Evolutionary conservation across 1,140 invertebrate genomes (phyloP).

Genomic region (Stenopsyche tienmushanensis): DNA sequence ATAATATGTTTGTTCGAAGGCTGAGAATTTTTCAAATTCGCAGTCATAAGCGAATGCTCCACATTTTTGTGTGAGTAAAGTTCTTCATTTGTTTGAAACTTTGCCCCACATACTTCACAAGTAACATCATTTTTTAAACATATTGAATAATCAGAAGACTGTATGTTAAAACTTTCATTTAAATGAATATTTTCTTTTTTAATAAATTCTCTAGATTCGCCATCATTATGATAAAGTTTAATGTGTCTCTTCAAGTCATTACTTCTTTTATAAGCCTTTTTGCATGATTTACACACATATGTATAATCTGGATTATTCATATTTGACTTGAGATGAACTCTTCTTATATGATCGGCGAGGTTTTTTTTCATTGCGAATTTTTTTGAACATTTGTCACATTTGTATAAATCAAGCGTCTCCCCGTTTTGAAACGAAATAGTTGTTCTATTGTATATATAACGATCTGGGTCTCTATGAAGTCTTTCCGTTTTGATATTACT

Average conservation of each 20-base stretch:
- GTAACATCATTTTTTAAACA: too few relatives aligned
- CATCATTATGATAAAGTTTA: constrained; percentile 7
- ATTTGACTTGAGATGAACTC: constrained; percentile 10
- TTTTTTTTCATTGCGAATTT: constrained; percentile 9
- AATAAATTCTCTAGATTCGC: too few relatives aligned
- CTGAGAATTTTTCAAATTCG: too few relatives aligned
- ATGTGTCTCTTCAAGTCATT: constrained; percentile 10
- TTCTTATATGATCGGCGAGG: constrained; percentile 12
- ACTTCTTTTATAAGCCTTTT: constrained; percentile 15
- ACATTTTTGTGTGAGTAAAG: too few relatives aligned
- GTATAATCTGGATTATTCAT: constrained; percentile 5
- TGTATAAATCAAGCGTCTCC: constrained; percentile 18
- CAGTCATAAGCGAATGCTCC: too few relatives aligned
- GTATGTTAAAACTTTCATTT: too few relatives aligned
- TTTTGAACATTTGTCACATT: constrained; percentile 19
- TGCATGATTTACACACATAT: constrained; percentile 7
- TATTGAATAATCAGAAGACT: too few relatives aligned
- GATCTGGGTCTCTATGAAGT: too few relatives aligned
- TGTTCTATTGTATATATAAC: neutral
- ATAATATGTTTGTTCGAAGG: neutral
- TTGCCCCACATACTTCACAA: too few relatives aligned
- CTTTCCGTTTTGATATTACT: too few relatives aligned
- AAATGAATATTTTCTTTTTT: too few relatives aligned
- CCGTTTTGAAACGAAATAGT: constrained; percentile 2
- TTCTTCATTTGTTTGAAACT: too few relatives aligned